Percentiles rank a stretch among this genome's conserved stretches.
These are phyloP conservation scores for Pteropus rufus DNA, from an alignment of 2,797 vertebrate genomes.

Conservation along the genomic window DNA sequence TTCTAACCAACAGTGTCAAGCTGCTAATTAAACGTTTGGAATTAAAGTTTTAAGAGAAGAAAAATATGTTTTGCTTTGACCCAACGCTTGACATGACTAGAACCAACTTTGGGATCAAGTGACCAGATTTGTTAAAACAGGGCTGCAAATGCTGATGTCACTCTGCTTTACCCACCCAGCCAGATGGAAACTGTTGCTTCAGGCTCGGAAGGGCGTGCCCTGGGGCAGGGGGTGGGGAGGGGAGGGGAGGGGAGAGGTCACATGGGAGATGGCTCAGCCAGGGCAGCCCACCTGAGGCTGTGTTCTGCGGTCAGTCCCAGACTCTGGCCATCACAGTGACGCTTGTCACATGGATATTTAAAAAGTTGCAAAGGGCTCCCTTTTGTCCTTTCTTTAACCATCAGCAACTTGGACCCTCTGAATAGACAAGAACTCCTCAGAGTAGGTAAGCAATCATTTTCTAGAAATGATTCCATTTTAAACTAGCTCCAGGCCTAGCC, in stretches of 20 bases:
- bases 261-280: not conserved
- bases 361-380: not conserved
- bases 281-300: accelerated
- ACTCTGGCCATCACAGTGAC: not conserved
- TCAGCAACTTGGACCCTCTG: not conserved
- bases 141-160: not conserved
- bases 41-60: not conserved
- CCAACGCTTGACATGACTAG: not conserved
- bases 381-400: not conserved
- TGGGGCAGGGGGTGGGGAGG: not conserved
- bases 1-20: not conserved
- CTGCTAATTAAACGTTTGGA: not conserved
- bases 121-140: not conserved
- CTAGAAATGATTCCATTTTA: conserved; percentile 11
- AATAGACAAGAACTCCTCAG: not conserved
- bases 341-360: not conserved
- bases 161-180: not conserved
- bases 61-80: not conserved
- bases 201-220: not conserved
- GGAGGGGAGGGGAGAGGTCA: not conserved
- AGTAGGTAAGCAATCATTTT: not conserved
- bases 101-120: not conserved
- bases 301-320: not conserved
- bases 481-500: not conserved
- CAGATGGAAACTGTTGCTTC: not conserved